Percentiles rank a stretch among this genome's conserved stretches.
Conservation (phyloP, 1,140 invertebrate species). For the Halyomorpha halys region DNA sequence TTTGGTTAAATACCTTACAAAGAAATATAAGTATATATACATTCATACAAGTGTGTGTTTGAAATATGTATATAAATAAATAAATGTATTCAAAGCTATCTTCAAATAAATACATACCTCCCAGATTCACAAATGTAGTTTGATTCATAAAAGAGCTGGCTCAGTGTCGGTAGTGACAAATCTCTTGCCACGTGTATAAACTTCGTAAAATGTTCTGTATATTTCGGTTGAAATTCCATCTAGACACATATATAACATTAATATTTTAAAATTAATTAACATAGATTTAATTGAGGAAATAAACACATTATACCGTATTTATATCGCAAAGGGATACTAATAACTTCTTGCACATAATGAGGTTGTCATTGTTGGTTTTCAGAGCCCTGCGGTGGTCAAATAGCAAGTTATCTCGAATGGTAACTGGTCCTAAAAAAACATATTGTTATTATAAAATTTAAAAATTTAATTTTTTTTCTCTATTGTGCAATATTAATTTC, state of each 20-base stretch:
- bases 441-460: too few relatives aligned
- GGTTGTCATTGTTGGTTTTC: constrained; percentile 51
- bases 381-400: constrained; percentile 54
- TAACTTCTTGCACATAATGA: constrained; percentile 53
- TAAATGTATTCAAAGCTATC: too few relatives aligned
- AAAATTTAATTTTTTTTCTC: too few relatives aligned
- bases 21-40: too few relatives aligned
- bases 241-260: constrained; percentile 19
- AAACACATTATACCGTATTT: constrained; percentile 28
- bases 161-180: constrained; percentile 46
- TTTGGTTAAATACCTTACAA: too few relatives aligned
- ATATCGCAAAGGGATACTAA: constrained; percentile 52
- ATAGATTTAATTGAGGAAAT: background rate
- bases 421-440: background rate
- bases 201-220: constrained; percentile 48
- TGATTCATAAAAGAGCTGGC: constrained; percentile 42
- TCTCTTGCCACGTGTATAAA: constrained; percentile 49
- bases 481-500: too few relatives aligned
- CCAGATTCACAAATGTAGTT: constrained; percentile 49
- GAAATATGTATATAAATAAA: too few relatives aligned
- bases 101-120: constrained; percentile 42
- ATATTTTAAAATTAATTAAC: too few relatives aligned
- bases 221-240: constrained; percentile 48
- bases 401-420: constrained; percentile 44
- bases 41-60: too few relatives aligned